A percentile compares a stretch with the other conserved stretches of the same genome.
These are phyloP conservation scores for Drosophila bocki DNA, from an alignment of 1,140 invertebrate species.

Conservation along the genomic window DNA sequence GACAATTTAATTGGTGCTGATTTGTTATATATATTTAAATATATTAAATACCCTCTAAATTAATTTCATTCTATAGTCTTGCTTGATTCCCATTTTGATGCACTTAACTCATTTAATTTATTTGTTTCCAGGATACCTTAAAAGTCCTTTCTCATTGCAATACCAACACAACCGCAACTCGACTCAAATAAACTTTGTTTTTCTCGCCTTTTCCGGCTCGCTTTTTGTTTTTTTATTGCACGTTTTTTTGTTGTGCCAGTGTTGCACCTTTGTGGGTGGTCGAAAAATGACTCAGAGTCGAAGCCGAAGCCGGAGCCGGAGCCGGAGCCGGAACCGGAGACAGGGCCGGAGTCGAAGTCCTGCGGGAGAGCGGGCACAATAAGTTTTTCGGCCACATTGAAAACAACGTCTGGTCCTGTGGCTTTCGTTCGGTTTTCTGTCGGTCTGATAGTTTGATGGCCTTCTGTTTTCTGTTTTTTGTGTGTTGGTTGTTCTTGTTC, in stretches of 20 bases:
- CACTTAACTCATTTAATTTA: conserved; percentile 5
- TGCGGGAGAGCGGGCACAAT: conserved; percentile 34
- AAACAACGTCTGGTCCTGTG: conserved; percentile 47
- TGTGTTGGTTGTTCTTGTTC: neutral
- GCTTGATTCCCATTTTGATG: neutral
- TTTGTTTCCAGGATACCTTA: conserved; percentile 14
- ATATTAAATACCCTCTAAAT: neutral
- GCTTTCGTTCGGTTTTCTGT: conserved; percentile 39
- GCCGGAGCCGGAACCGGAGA: neutral
- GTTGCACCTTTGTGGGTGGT: conserved; percentile 45
- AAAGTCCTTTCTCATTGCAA: conserved; percentile 8
- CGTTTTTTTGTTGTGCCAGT: conserved; percentile 19
- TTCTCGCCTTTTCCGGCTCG: conserved; percentile 34
- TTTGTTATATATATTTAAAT: too few species aligned
- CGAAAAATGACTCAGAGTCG: conserved; percentile 13
- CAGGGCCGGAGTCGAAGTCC: conserved; percentile 2
- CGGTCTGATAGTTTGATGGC: conserved; percentile 38
- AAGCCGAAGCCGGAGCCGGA: neutral
- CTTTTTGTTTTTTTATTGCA: conserved; percentile 20
- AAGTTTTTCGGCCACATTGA: conserved; percentile 62
- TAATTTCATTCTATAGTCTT: neutral
- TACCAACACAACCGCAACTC: conserved; percentile 10
- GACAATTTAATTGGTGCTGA: too few species aligned
- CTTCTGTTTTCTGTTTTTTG: conserved; percentile 32
- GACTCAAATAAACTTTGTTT: conserved; percentile 48